A percentile compares a stretch with the other conserved stretches of the same genome.
Evolutionary conservation across 1,140 invertebrate genomes (phyloP).

Genomic region (Zaprionus vittiger): DNA sequence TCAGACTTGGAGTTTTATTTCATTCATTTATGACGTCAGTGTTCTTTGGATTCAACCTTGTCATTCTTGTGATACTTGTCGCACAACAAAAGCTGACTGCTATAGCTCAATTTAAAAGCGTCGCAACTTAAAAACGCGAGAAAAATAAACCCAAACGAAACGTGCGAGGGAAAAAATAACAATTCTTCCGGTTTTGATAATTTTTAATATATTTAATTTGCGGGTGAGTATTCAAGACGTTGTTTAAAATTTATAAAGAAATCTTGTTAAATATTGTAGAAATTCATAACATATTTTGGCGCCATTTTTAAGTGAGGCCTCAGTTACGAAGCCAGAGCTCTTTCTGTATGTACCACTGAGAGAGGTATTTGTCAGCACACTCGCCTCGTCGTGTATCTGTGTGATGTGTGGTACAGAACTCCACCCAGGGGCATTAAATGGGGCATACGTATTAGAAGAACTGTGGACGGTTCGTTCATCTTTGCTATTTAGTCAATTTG

Average conservation of each 20-base stretch:
- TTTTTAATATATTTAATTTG: background rate
- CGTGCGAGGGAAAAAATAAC: background rate
- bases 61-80: background rate
- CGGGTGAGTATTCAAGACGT: background rate
- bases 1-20: background rate
- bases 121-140: background rate
- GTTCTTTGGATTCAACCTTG: slow-evolving; percentile 17
- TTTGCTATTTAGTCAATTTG: slow-evolving; percentile 43
- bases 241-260: background rate
- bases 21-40: slow-evolving; percentile 13
- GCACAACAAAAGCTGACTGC: slow-evolving; percentile 24
- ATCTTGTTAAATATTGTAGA: background rate
- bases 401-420: slow-evolving; percentile 21
- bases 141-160: background rate
- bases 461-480: slow-evolving; percentile 4
- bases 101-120: slow-evolving; percentile 10
- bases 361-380: slow-evolving; percentile 32
- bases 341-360: slow-evolving; percentile 43
- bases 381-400: slow-evolving; percentile 29
- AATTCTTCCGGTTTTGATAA: background rate
- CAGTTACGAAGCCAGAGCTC: slow-evolving; percentile 41
- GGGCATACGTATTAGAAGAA: slow-evolving; percentile 11
- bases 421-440: slow-evolving; percentile 26
- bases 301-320: slow-evolving; percentile 62
- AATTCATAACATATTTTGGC: slow-evolving; percentile 49